Base-by-base conservation (phyloP, 2,888 invertebrate genomes). In the Synanthedon vespiformis region DNA sequence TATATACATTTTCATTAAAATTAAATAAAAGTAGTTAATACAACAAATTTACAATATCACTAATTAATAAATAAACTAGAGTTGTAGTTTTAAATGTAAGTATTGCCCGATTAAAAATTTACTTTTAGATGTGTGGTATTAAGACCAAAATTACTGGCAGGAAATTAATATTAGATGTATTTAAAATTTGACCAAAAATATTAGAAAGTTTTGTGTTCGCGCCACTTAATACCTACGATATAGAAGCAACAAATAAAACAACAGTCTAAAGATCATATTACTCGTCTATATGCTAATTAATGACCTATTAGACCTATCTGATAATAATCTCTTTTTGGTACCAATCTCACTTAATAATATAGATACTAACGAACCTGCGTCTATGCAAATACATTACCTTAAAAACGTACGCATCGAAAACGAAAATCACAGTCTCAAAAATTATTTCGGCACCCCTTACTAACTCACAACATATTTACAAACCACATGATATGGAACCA, bases 241-340 rank as follows among this genome's bases (percentile, higher is more conserved):
- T 13, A 13, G 62, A 70, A 77, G 77, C 70, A 75, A 74, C 61
- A 59, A 78, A 40, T 41, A 82, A 81, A 74, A 79, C 74, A 82
- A 82, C 81, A 76, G 54, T 52, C 55, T 34, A 34, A 34, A 34
- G 34, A 34, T 34, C 34, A 34, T 34, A 34, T 8, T 34, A 34
- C 34, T 34, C 34, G 34, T 72, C 72, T 72, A 77, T 65, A 60
- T 63, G 67, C 77, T 82, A 77, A 67, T 70, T 64, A 70, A 63
- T 68, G 70, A 71, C 75, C 34, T 34, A 34, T 34, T 34, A 34
- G 34, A 72, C 65, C 74, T 78, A 77, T 34, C 61, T 63, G 71
- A 74, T 74, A 74, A 77, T 80, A 83, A 86, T 85, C 82, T 83
- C 80, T 85, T 86, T 86, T 86, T 85, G 86, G 86, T 85, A 84